A percentile compares a stretch with the other conserved stretches of the same genome.
phyloP scores from a whole-genome alignment of 1,140 invertebrate genomes.

The Neoseiulus cucumeris region DNA sequence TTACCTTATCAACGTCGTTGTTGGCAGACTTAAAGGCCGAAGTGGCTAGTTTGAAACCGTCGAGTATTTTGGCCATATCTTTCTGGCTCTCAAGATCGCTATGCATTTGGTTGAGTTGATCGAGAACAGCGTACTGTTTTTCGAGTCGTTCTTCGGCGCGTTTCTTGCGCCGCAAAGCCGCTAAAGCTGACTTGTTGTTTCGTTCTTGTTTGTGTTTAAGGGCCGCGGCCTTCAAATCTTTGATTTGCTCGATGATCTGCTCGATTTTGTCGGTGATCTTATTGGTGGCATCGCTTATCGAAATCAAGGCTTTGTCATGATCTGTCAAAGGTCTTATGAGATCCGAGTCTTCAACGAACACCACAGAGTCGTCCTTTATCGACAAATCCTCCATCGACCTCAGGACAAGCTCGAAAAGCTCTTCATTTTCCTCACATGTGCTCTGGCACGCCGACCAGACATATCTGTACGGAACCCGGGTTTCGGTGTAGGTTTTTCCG shows the following conservation, averaged over 20 bases:
- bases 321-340: neutral
- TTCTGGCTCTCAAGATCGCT: constrained; percentile 5
- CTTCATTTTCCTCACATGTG: neutral
- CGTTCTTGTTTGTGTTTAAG: neutral
- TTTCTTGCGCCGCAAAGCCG: neutral
- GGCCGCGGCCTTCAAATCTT: neutral
- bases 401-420: neutral
- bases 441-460: neutral
- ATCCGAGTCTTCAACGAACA: neutral
- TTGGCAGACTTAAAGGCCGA: neutral
- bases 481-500: neutral
- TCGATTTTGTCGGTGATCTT: neutral
- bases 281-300: neutral
- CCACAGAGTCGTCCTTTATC: neutral
- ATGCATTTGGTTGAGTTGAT: neutral
- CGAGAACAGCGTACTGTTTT: neutral
- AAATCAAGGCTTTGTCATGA: neutral
- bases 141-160: neutral
- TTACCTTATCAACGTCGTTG: neutral
- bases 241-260: neutral
- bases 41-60: neutral
- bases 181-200: neutral
- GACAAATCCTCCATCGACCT: neutral
- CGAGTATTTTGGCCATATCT: neutral
- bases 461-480: neutral